Base-by-base conservation (phyloP, 1,140 invertebrate species). In the Gryon sp. region DNA sequence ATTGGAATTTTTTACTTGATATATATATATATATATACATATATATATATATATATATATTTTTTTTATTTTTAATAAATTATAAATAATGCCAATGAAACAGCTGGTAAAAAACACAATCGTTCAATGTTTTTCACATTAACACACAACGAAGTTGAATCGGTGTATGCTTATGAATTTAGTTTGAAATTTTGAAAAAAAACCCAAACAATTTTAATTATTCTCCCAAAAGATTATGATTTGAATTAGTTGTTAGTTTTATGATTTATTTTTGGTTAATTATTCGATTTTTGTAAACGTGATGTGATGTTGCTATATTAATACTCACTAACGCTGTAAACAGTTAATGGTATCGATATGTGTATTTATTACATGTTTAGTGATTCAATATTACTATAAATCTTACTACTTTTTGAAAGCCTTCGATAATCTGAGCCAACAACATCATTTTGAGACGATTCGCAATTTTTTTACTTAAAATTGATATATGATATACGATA, bases 291-390 rank as follows among this genome's bases (percentile, higher is more conserved):
- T 55, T 74, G 69, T 83, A 79, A 83, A 76, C 80, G 83, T 84
- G 84, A 80, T 87, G 83, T 86, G 81, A 66, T 87, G 79, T 86
- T 85, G 84, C 82, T 86, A 81, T 57, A 66, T 85, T 78, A 82
- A 79, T 80, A 76, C 63, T 79, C 57, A 83, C 78, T 82, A 81
- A 82, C 57, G 76, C 72, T 81, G 69, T 63, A 78, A 59, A 79
- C 72, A 53, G 41, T 79, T 55, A 76, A 46, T 74, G 30, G 70
- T 80, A 79, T 79, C 52, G 60, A 79, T 80, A 75, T 79, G 65
- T 80, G 40, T 74, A 60, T 62, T 66, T 77, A 66, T 79, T 62
- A 73, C 75, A 53, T 80, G 66, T 72, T 46, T 80, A 81, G 52
- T 79, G 2, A 62, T 55, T 62, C 68, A 62, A 28, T 60, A 60